These are phyloP conservation scores for Cryptocheilus praepositus DNA, from an alignment of 2,888 invertebrate species.

Conservation along the genomic window DNA sequence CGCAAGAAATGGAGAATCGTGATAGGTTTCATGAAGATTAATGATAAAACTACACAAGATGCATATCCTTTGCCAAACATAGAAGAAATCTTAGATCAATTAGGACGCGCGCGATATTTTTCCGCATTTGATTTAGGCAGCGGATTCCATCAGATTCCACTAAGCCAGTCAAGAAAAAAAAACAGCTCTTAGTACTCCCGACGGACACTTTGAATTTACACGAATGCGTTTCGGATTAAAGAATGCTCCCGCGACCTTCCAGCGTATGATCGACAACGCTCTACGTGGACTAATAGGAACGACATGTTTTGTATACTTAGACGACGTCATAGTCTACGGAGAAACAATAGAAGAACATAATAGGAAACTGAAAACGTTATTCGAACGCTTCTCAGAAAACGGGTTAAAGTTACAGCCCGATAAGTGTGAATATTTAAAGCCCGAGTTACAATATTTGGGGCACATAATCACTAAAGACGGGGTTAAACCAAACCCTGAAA, in stretches of 20 bases:
- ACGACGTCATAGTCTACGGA: slow-evolving; percentile 19
- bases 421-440: slow-evolving; percentile 22
- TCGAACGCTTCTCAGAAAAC: background rate
- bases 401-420: background rate
- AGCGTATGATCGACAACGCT: slow-evolving; percentile 3
- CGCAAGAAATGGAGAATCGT: slow-evolving; percentile 20
- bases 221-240: slow-evolving; percentile 13
- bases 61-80: slow-evolving; percentile 17
- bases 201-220: slow-evolving; percentile 13
- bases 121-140: slow-evolving; percentile 7
- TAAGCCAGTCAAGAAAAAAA: background rate
- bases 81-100: slow-evolving; percentile 1
- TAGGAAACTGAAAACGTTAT: background rate
- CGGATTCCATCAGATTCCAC: slow-evolving; percentile 2
- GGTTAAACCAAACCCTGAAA: slow-evolving; percentile 1
- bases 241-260: background rate
- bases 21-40: background rate
- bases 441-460: slow-evolving; percentile 18
- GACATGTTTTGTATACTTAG: slow-evolving; percentile 18
- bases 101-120: slow-evolving; percentile 6
- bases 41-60: slow-evolving; percentile 15
- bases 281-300: background rate
- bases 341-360: slow-evolving; percentile 4
- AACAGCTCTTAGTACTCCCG: slow-evolving; percentile 13
- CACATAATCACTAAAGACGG: slow-evolving; percentile 17